These are phyloP conservation scores for Leptinotarsa rubiginosa DNA, from an alignment of 2,888 invertebrate species.

Conservation along the genomic window DNA sequence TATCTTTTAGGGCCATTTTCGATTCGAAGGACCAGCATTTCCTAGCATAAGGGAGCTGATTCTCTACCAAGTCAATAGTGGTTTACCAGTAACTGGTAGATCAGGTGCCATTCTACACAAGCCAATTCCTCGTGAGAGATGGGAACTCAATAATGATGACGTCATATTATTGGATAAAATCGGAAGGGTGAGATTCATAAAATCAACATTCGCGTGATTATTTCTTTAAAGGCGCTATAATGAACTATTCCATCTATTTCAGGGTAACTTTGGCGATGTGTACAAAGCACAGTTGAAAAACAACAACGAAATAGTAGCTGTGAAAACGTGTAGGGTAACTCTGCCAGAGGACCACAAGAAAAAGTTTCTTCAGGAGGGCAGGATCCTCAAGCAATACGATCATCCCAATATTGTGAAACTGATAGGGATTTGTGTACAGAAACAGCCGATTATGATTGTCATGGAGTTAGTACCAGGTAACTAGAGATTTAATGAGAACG, in stretches of 20 bases:
- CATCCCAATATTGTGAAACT: conserved; percentile 96
- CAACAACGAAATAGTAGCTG: conserved; percentile 89
- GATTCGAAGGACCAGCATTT: conserved; percentile 94
- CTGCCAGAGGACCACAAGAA: conserved; percentile 93
- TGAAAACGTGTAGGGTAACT: conserved; percentile 95
- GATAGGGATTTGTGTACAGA: conserved; percentile 97
- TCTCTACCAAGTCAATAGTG: conserved; percentile 87
- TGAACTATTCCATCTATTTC: conserved; percentile 22
- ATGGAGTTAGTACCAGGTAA: conserved; percentile 95
- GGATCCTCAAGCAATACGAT: conserved; percentile 95
- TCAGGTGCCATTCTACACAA: conserved; percentile 90
- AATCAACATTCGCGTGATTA: not conserved
- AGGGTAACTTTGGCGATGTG: conserved; percentile 99
- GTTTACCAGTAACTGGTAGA: conserved; percentile 89
- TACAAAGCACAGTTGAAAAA: conserved; percentile 90
- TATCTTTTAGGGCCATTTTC: conserved; percentile 81
- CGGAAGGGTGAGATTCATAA: conserved; percentile 78
- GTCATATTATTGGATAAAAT: conserved; percentile 92
- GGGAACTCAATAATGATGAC: conserved; percentile 97
- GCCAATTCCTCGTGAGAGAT: conserved; percentile 89
- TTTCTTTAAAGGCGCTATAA: conserved; percentile 12
- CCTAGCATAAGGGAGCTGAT: conserved; percentile 93
- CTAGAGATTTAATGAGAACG: too few relatives aligned
- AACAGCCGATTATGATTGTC: conserved; percentile 98
- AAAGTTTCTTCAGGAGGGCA: conserved; percentile 94